phyloP scores from a whole-genome alignment of 2,797 vertebrate species.

The Tympanoctomys barrerae region DNA sequence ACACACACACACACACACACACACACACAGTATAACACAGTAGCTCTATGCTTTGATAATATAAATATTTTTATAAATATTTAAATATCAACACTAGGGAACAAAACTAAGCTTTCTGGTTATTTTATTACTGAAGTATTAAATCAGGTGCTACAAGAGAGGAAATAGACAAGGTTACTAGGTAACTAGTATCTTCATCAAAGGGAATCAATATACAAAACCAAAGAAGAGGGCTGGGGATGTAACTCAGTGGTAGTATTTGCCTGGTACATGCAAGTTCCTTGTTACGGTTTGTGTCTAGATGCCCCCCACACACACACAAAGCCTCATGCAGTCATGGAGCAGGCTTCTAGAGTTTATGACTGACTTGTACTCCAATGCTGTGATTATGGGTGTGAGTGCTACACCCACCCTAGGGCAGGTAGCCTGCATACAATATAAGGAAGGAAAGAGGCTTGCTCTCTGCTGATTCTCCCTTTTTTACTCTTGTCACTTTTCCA shows the following conservation, averaged over 20 bases:
- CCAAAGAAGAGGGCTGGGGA: background rate
- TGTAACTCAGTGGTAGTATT: background rate
- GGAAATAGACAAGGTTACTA: background rate
- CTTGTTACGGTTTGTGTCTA: too few species aligned
- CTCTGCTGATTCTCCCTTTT: too few species aligned
- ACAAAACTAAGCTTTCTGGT: background rate
- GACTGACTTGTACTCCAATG: too few species aligned
- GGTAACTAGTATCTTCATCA: background rate
- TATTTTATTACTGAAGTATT: background rate
- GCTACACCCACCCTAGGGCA: too few species aligned
- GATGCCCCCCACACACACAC: too few species aligned
- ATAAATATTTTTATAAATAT: background rate
- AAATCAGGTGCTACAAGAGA: background rate
- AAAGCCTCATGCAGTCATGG: too few species aligned
- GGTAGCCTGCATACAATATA: too few species aligned
- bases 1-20: too few species aligned
- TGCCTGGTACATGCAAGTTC: too few species aligned
- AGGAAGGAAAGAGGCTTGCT: too few species aligned
- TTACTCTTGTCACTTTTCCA: too few species aligned
- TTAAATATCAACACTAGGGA: background rate
- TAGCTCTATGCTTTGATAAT: background rate
- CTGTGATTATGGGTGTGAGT: background rate
- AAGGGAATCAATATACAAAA: background rate
- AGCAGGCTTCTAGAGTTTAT: too few species aligned
- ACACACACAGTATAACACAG: background rate